Percentiles rank a stretch among this genome's conserved stretches.
phyloP scores from a whole-genome alignment of 2,888 invertebrate genomes.

The Andrena bucephala region DNA sequence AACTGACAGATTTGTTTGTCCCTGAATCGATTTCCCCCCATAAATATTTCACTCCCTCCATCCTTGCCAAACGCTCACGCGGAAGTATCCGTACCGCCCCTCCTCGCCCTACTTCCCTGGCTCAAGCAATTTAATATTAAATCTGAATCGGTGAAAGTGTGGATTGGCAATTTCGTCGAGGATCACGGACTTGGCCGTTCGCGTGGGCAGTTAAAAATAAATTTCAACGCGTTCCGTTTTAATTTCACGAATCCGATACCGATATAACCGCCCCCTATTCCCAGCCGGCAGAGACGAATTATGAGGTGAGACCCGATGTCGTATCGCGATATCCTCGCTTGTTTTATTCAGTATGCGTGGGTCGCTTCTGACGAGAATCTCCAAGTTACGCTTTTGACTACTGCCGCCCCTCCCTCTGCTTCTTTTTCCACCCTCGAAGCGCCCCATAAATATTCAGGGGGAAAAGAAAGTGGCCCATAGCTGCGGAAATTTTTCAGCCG shows the following conservation, averaged over 20 bases:
- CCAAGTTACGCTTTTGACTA: slow-evolving; percentile 38
- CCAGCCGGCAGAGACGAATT: slow-evolving; percentile 45
- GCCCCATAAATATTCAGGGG: slow-evolving; percentile 62
- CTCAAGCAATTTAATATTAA: slow-evolving; percentile 40
- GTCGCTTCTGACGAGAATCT: slow-evolving; percentile 35
- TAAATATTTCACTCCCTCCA: neutral
- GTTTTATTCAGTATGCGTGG: slow-evolving; percentile 61
- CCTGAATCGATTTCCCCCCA: neutral
- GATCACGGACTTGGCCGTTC: slow-evolving; percentile 28
- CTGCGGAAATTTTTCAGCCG: slow-evolving; percentile 24
- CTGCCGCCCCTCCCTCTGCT: neutral
- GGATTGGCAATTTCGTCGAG: slow-evolving; percentile 43
- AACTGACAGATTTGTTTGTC: no score
- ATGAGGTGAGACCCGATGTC: slow-evolving; percentile 49
- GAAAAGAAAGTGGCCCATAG: slow-evolving; percentile 33
- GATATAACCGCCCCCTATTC: neutral
- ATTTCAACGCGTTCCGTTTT: slow-evolving; percentile 36
- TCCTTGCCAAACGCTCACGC: neutral
- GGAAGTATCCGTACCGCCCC: neutral
- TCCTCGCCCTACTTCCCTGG: neutral
- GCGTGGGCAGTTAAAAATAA: slow-evolving; percentile 50
- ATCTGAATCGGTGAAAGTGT: slow-evolving; percentile 46
- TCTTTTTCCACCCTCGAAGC: neutral
- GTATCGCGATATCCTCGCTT: slow-evolving; percentile 48
- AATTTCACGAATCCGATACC: slow-evolving; percentile 45